Conservation (phyloP, 1,140 invertebrate species). For the Heliconius eleuchia region DNA sequence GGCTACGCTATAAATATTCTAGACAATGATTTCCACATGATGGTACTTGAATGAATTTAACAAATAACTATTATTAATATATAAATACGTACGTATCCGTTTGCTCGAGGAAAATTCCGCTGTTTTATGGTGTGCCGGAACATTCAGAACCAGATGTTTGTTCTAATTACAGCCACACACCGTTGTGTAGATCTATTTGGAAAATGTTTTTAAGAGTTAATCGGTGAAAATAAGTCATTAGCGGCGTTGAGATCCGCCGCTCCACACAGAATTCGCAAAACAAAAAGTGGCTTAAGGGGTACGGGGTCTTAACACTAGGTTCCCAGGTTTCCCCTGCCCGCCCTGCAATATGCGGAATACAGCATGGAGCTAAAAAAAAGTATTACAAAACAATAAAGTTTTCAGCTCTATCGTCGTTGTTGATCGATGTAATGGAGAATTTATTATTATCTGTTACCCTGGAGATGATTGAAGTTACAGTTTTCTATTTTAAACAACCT, state of each 20-base stretch:
- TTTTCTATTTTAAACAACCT: too few relatives aligned
- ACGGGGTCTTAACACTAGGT: too few relatives aligned
- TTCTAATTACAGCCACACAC: conserved; percentile 18
- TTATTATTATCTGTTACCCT: background rate
- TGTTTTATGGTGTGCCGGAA: conserved; percentile 14
- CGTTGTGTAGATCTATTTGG: background rate
- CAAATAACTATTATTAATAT: background rate
- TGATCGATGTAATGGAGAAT: too few relatives aligned
- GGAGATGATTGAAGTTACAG: background rate
- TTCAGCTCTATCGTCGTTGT: background rate
- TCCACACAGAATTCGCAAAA: too few relatives aligned
- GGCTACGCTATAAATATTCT: background rate
- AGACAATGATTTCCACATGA: conserved; percentile 2
- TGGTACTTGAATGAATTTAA: conserved; percentile 4
- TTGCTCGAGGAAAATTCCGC: conserved; percentile 22
- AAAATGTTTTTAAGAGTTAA: background rate
- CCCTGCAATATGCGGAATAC: too few relatives aligned
- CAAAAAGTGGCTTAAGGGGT: too few relatives aligned
- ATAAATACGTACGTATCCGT: background rate
- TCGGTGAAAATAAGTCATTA: background rate
- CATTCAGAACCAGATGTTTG: conserved; percentile 17
- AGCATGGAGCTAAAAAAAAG: too few relatives aligned
- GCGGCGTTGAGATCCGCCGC: too few relatives aligned
- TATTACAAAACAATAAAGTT: background rate
- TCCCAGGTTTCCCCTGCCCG: too few relatives aligned